Conservation (phyloP, 1,140 invertebrate genomes). For the Hormaphis cornu region DNA sequence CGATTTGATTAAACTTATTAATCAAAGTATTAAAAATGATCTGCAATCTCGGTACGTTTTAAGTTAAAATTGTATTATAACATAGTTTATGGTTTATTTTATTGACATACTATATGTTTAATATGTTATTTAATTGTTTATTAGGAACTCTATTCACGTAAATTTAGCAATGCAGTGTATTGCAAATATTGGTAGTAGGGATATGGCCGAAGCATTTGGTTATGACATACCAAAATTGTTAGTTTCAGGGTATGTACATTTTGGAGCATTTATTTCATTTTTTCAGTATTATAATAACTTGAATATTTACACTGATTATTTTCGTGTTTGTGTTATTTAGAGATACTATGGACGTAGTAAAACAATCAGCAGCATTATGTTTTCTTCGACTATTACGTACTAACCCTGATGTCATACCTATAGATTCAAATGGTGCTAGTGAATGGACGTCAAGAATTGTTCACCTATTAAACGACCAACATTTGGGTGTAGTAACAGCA, state of each 20-base stretch:
- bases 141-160: conserved; percentile 92
- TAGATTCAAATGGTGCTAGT: conserved; percentile 51
- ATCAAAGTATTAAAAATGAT: conserved; percentile 99
- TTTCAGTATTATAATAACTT: not conserved
- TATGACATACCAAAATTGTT: conserved; percentile 96
- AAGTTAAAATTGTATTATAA: not conserved
- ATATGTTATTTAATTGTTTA: conserved; percentile 1
- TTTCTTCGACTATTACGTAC: conserved; percentile 87
- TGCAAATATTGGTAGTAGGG: conserved; percentile 97
- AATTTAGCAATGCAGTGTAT: conserved; percentile 99
- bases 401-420: conserved; percentile 84
- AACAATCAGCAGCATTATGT: conserved; percentile 97
- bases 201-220: conserved; percentile 99
- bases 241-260: conserved; percentile 73
- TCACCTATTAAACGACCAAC: conserved; percentile 96
- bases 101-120: not conserved
- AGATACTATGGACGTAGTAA: conserved; percentile 99
- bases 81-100: not conserved
- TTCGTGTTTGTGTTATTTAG: conserved; percentile 45
- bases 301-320: not conserved
- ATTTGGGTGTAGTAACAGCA: conserved; percentile 97
- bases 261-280: not conserved
- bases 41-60: conserved; percentile 58
- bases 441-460: conserved; percentile 99
- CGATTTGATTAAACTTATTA: conserved; percentile 97